Evolutionary conservation across 2,888 invertebrate species (phyloP), one percentile per base, ranked within the genome.

Genomic region (Pteria penguin): DNA sequence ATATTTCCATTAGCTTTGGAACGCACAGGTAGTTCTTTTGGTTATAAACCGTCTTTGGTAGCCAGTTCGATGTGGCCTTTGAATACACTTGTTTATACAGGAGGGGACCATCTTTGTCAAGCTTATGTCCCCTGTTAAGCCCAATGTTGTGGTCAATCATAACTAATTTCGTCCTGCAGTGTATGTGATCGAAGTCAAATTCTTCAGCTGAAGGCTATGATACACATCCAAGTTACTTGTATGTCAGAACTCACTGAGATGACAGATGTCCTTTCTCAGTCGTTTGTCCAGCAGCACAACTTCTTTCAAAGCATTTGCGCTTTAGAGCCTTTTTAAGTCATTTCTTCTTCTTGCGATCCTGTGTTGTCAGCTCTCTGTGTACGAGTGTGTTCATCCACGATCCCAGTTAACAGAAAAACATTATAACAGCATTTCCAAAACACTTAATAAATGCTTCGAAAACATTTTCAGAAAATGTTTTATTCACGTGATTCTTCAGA

Each of bases 191-290:
- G 24, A 27, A 55, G 27, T 65, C 67, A 67, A 79, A 81, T 18
- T 72, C 70, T 79, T 79, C 1, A 61, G n/a, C 33, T 77, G 54
- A 18, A 81, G 26, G 22, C 58, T 62, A 36, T 79, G 77, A 36
- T 75, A 81, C n/a, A 77, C 76, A 22, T 81, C 79, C 8, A 79
- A 60, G 11, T 57, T 57, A 3, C 81, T 76, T 26, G 79, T 81
- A 33, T 81, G 79, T n/a, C 79, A 79, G 36, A 76, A 81, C 31
- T 58, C 61, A 32, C 60, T 79, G 18, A 76, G 58, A 11, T 72
- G 52, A 18, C 63, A 18, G 14, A 76, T 79, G 60, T 76, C 79
- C n/a, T 73, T 71, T 11, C 32, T 31, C n/a, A 79, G 24, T 2
- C 76, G 27, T 72, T 78, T 76, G 52, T 80, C 58, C 4, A 67